Evolutionary conservation across 2,113 vertebrate species (phyloP), one percentile per base, ranked within the genome.

Genomic region (Orycteropus afer): DNA sequence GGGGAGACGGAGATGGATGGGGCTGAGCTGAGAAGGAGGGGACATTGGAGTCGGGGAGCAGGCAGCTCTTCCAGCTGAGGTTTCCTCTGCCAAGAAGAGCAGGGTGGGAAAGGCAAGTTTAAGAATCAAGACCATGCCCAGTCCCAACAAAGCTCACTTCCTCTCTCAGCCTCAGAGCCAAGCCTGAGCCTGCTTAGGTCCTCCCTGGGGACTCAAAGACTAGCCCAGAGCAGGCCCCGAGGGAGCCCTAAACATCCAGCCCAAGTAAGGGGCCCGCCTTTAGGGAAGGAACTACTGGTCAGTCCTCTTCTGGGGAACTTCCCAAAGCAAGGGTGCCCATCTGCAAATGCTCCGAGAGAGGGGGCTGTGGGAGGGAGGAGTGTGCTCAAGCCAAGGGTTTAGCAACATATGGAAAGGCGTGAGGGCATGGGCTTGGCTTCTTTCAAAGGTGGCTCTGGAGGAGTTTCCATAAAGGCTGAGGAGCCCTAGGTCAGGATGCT

Each of bases 1-100:
- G 85, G 89, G 93, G 95, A 97, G 97, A 93, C 90, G 27, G 94
- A 97, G 96, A 96, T 90, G 95, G 97, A 96, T 96, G 95, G 71
- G 34, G 81, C 88, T 37, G 85, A 61, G 29, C 86, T 32, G n/a
- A 55, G 74, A 63, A 86, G 88, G 93, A 73, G 94, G 92, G 91
- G 93, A 76, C 53, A 3, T 61, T 4, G 73, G n/a, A n/a, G 37
- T 29, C 4, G n/a, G 25, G 40, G 40, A 40, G 25, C 22, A 37
- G n/a, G 14, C 61, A n/a, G 47, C 67, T 61, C 67, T 87, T 97
- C 83, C 82, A 84, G 90, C 81, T 74, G 80, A 93, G 90, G 11
- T 34, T 85, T 96, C 77, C 53, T 59, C 67, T 95, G 93, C 93
- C 90, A 90, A 90, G 87, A 77, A 63, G 42, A 87, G 81, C 59